Evolutionary conservation across 2,113 vertebrate species (phyloP).

Genomic region (Leptodactylus fuscus): DNA sequence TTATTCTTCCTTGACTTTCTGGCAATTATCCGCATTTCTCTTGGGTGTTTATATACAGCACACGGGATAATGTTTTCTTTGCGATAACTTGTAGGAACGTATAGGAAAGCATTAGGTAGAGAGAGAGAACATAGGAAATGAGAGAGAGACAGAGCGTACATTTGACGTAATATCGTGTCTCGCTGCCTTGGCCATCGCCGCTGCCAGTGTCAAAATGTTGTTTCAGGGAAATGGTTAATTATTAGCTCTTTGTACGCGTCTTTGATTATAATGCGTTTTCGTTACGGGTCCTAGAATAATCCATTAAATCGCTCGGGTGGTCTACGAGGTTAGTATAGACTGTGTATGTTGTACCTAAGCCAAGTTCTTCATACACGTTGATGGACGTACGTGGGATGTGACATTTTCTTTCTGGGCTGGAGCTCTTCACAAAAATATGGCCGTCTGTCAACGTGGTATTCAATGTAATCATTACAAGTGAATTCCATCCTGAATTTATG

Average conservation of each 20-base stretch:
- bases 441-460: neutral
- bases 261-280: constrained; percentile 13
- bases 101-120: neutral
- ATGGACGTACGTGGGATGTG: constrained; percentile 11
- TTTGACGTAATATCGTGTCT: constrained; percentile 25
- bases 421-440: neutral
- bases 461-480: neutral
- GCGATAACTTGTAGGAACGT: neutral
- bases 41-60: neutral
- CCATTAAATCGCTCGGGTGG: constrained; percentile 29
- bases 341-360: constrained; percentile 31
- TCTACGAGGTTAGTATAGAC: neutral
- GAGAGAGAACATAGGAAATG: neutral
- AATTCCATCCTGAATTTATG: neutral
- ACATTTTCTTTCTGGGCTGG: constrained; percentile 9
- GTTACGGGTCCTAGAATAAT: neutral
- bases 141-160: neutral
- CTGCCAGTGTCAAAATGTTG: constrained; percentile 2
- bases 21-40: neutral
- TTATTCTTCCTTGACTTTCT: neutral
- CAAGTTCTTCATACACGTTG: neutral
- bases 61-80: neutral
- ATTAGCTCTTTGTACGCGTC: neutral
- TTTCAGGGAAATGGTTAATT: constrained; percentile 14
- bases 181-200: neutral